Base-by-base conservation (phyloP, 1,140 invertebrate species). In the Cyclargus thomasi region DNA sequence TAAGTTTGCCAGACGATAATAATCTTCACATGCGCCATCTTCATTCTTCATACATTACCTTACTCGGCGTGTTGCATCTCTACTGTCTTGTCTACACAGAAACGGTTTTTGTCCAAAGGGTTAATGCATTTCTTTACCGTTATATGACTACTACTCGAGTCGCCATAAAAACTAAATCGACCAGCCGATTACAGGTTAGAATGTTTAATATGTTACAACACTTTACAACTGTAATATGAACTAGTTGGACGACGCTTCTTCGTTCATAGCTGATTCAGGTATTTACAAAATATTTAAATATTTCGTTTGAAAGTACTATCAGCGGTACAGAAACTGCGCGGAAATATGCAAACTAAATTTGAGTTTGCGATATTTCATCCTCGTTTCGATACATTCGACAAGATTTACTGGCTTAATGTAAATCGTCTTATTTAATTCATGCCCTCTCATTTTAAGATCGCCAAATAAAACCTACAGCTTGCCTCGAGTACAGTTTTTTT, bases 131-230 rank as follows among this genome's bases (percentile, higher is more conserved):
- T 65, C 55, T 39, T 10, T 73, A 64, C 77, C 72, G 77, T 78
- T 78, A 76, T 73, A 78, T 73, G 68, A 78, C 73, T 72, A 76
- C 76, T 78, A 63, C 64, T 72, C 67, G 70, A 29, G 29, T 70
- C 72, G 73, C 55, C 62, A 66, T 78, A 73, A 76, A 73, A 76
- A 70, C 63, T 22, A 21, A 65, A 65, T 65, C 63, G 63, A 65
- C 22, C 63, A 16, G 17, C 21, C 55, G 55, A 22, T 59, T 59
- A 59, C 55, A 20, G 20, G 17, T 59, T 10, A 18, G 55, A n/a
- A 20, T 20, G 17, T 59, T 18, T 59, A 59, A 59, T 59, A 47
- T 47, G 39, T 16, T 47, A 47, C 14, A 47, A 47, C 39, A 47
- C 39, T 47, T 47, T 47, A 47, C 39, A 47, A 47, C 39, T 47